Evolutionary conservation across 2,797 vertebrate genomes (phyloP).

Genomic region (Melanotaenia parkinsoni): DNA sequence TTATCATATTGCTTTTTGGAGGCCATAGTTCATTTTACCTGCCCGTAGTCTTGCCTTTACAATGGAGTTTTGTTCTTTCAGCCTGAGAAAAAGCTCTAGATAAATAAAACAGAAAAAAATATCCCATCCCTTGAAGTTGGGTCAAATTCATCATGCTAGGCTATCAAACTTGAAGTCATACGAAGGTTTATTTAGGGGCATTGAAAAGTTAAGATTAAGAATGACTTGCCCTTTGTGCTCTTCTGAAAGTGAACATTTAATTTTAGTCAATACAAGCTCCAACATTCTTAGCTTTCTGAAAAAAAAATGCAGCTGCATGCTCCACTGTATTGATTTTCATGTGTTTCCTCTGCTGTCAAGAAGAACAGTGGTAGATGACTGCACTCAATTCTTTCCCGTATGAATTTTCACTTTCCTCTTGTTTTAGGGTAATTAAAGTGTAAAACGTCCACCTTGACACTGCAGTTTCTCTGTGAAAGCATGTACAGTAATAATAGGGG

Average conservation of each 20-base stretch:
- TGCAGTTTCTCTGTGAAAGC: constrained; percentile 30
- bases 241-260: constrained; percentile 4
- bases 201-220: neutral
- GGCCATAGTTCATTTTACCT: no score
- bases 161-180: neutral
- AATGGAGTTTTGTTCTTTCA: no score
- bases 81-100: no score
- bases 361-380: constrained; percentile 30
- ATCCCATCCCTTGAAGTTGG: no score
- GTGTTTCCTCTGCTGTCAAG: constrained; percentile 17
- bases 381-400: constrained; percentile 8
- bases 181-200: neutral
- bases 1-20: no score
- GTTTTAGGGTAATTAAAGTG: constrained; percentile 48
- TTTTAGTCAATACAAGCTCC: neutral
- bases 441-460: constrained; percentile 34
- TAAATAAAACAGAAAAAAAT: no score
- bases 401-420: constrained; percentile 15
- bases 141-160: neutral
- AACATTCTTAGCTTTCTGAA: constrained; percentile 14
- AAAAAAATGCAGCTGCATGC: constrained; percentile 20
- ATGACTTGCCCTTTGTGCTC: neutral
- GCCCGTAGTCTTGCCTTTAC: no score
- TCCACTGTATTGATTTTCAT: constrained; percentile 19
- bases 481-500: constrained; percentile 57